phyloP scores from a whole-genome alignment of 2,797 vertebrate species.

The Hypotaenidia okinawae region DNA sequence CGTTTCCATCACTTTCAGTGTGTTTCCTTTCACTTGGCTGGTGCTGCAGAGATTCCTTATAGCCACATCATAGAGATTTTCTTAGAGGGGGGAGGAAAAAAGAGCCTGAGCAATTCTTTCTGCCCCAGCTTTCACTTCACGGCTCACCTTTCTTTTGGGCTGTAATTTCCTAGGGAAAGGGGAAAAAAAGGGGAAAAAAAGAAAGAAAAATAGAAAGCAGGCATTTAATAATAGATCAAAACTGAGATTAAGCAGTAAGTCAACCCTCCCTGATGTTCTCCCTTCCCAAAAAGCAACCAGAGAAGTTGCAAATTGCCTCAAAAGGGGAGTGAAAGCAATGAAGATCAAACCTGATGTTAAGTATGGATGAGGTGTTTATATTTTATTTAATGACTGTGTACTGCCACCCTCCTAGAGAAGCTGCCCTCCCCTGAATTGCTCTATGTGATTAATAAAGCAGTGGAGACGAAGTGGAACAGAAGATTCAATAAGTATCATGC shows the following conservation, averaged over 20 bases:
- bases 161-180: background rate
- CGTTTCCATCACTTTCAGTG: background rate
- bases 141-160: background rate
- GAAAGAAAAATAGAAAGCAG: background rate
- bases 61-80: background rate
- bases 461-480: rapidly evolving
- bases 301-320: conserved; percentile 1
- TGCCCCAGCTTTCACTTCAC: background rate
- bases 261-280: background rate
- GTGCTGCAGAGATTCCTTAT: background rate
- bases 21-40: background rate
- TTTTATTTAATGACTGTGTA: conserved; percentile 47
- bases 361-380: conserved; percentile 43
- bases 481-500: background rate
- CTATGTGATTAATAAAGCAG: background rate
- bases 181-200: background rate
- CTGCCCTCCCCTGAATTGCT: background rate
- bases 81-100: background rate
- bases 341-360: conserved; percentile 18
- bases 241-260: conserved; percentile 35
- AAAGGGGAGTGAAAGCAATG: background rate
- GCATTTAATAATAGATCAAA: conserved; percentile 66
- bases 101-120: background rate
- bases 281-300: conserved; percentile 3
- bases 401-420: background rate